These are phyloP conservation scores for Frieseomelitta varia DNA, from an alignment of 1,140 invertebrate genomes.

Conservation along the genomic window DNA sequence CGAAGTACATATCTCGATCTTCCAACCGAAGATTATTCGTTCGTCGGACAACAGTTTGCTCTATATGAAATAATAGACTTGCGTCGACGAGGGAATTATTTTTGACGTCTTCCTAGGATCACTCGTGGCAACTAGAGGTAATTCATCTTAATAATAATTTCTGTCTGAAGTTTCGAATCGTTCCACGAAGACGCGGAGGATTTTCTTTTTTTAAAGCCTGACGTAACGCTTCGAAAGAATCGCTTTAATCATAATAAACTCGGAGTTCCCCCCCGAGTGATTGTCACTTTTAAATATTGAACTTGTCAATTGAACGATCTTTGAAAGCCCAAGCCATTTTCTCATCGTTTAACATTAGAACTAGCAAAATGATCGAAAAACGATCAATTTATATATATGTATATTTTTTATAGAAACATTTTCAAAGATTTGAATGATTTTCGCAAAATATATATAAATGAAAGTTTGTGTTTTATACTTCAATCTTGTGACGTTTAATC, in stretches of 20 bases:
- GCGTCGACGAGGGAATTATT: neutral
- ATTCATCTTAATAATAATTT: neutral
- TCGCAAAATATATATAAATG: too few relatives aligned
- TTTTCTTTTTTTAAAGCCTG: neutral
- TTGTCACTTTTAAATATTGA: neutral
- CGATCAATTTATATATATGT: too few relatives aligned
- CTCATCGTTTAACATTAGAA: too few relatives aligned
- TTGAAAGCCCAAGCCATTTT: neutral
- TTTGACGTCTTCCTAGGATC: neutral
- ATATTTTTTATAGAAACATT: too few relatives aligned
- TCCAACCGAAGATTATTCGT: neutral
- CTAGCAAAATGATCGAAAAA: too few relatives aligned
- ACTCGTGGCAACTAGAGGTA: neutral
- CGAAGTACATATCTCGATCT: neutral
- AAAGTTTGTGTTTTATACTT: too few relatives aligned
- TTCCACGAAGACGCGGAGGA: neutral
- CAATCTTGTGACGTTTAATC: neutral
- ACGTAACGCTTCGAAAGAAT: conserved; percentile 1
- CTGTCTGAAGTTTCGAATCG: neutral
- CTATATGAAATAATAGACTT: neutral
- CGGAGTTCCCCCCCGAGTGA: neutral
- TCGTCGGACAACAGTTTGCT: conserved; percentile 22
- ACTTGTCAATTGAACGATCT: neutral
- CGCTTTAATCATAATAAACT: neutral
- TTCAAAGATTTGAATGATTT: too few relatives aligned